Evolutionary conservation across 2,888 invertebrate genomes (phyloP), one percentile per base, ranked within the genome.

Genomic region (Drosophila multiciliata): DNA sequence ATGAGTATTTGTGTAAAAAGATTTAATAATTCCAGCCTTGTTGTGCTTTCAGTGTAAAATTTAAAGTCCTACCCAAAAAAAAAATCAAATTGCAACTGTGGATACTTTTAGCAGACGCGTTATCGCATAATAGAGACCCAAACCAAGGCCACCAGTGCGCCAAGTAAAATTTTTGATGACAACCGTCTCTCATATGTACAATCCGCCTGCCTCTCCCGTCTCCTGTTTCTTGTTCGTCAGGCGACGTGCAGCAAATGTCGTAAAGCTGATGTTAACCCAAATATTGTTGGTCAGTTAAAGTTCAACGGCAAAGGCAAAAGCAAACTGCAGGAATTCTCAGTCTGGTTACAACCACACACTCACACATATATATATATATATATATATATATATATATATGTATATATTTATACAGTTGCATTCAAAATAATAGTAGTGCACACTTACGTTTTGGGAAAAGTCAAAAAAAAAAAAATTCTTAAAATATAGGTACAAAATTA

Each of bases 201-300:
- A 40, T n/a, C 11, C 23, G 15, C 7, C 23, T 45, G n/a, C 29
- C 26, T 23, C 53, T n/a, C 53, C 9, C 6, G 9, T 26, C 20
- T 36, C 58, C 35, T 15, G 20, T 60, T 26, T 33, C 12, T n/a
- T 2, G 36, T 65, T 38, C 49, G 33, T 59, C 58, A 45, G 23
- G 23, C 45, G 45, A 45, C 33, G 45, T 32, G 33, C 29, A 33
- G 42, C 58, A 20, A 58, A 32, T 45, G 23, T 42, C 57, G 20
- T 40, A 33, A 40, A 40, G 58, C 45, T 58, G n/a, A 33, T 11
- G 57, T 36, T 67, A 69, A 69, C 64, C 69, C 48, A 59, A 69
- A 66, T 55, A 66, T 52, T 49, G 69, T 69, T 69, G 66, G 54
- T 53, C 64, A 48, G 50, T 50, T 38, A 29, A 36, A 67, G 48